Percentiles rank a stretch among this genome's conserved stretches.
Conservation (phyloP, 1,140 invertebrate species). For the Linepithema humile region DNA sequence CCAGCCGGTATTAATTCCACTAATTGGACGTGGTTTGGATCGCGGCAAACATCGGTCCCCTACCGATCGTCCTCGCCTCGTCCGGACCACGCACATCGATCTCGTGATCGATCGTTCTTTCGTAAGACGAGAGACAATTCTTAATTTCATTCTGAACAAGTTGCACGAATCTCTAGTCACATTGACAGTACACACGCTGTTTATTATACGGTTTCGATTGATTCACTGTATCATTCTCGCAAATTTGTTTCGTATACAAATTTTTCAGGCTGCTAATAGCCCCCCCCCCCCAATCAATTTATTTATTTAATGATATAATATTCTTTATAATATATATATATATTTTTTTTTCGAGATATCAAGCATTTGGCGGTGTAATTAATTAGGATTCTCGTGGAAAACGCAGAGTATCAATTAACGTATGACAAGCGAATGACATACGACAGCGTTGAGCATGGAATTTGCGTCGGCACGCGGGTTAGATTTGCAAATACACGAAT, state of each 20-base stretch:
- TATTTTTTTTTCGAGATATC: background rate
- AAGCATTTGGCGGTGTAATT: background rate
- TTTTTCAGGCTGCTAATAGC: background rate
- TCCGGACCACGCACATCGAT: constrained; percentile 70
- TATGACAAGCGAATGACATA: background rate
- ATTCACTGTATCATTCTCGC: background rate
- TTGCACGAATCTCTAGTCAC: background rate
- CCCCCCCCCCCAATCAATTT: too few relatives aligned
- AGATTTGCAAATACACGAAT: constrained; percentile 13
- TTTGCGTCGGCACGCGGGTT: background rate
- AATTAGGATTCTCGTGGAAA: background rate
- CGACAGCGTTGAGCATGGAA: background rate
- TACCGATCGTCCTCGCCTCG: constrained; percentile 60
- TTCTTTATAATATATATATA: background rate
- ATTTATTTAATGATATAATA: constrained; percentile 23
- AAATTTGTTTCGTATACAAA: constrained; percentile 10
- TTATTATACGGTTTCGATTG: background rate
- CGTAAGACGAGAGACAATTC: constrained; percentile 52
- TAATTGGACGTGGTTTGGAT: constrained; percentile 82
- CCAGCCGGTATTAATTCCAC: constrained; percentile 82
- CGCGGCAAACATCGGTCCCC: constrained; percentile 78
- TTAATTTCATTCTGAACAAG: constrained; percentile 28
- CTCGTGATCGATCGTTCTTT: constrained; percentile 72
- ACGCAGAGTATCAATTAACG: background rate
- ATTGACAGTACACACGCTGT: background rate